Conservation (phyloP, 2,888 invertebrate species). For the Notodonta dromedarius region DNA sequence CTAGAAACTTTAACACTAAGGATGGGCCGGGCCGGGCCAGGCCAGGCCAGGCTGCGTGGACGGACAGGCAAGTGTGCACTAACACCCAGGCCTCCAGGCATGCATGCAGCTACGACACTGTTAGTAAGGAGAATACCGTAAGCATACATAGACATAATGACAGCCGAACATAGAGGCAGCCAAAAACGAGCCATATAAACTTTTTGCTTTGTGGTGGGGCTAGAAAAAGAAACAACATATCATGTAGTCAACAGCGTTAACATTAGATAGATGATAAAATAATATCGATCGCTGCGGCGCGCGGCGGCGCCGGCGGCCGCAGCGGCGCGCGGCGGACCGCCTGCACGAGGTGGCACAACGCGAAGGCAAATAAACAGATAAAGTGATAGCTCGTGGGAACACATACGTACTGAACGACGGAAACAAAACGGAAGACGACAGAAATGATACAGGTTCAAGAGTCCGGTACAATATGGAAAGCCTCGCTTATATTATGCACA, state of each 20-base stretch:
- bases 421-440: constrained; percentile 45
- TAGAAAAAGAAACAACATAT: constrained; percentile 78
- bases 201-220: constrained; percentile 81
- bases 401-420: constrained; percentile 40
- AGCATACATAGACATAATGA: constrained; percentile 83
- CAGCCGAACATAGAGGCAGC: constrained; percentile 82
- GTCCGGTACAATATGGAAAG: constrained; percentile 70
- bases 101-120: constrained; percentile 73
- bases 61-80: constrained; percentile 67
- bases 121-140: constrained; percentile 71
- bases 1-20: constrained; percentile 28
- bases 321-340: neutral
- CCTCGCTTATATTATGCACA: constrained; percentile 70
- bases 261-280: constrained; percentile 33
- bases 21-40: constrained; percentile 22
- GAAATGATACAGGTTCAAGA: constrained; percentile 55
- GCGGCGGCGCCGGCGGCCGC: constrained; percentile 14
- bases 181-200: constrained; percentile 83
- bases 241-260: constrained; percentile 69
- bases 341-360: constrained; percentile 35
- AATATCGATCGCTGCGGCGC: constrained; percentile 14
- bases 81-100: constrained; percentile 30
- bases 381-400: constrained; percentile 65
- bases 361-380: constrained; percentile 66
- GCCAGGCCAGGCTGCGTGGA: constrained; percentile 55